Conservation (phyloP, 2,888 invertebrate genomes). For the Isoperla grammatica region DNA sequence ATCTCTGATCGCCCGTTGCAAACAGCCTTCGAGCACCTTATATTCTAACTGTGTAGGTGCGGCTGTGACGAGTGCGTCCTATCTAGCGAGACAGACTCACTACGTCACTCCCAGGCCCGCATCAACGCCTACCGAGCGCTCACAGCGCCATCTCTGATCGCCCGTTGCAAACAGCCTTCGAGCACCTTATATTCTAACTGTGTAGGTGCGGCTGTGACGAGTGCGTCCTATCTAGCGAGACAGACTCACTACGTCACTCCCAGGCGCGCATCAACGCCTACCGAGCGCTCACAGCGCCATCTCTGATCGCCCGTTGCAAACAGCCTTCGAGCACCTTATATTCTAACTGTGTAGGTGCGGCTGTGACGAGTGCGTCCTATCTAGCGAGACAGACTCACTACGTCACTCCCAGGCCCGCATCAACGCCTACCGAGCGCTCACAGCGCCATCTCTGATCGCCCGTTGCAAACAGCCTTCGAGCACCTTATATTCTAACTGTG, state of each 20-base stretch:
- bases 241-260: conserved; percentile 83
- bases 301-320: conserved; percentile 90
- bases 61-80: conserved; percentile 89
- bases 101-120: conserved; percentile 84
- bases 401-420: too few species aligned
- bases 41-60: conserved; percentile 74
- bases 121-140: conserved; percentile 94
- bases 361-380: too few species aligned
- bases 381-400: too few species aligned
- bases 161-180: conserved; percentile 93
- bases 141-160: conserved; percentile 86
- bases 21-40: too few species aligned
- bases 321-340: conserved; percentile 91
- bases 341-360: too few species aligned
- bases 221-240: conserved; percentile 74
- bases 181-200: too few species aligned
- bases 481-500: too few species aligned
- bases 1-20: too few species aligned
- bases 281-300: conserved; percentile 83
- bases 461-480: too few species aligned
- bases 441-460: too few species aligned
- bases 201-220: conserved; percentile 88
- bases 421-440: too few species aligned
- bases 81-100: conserved; percentile 77
- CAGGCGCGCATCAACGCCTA: conserved; percentile 95